Percentiles rank a stretch among this genome's conserved stretches.
Evolutionary conservation across 2,888 invertebrate species (phyloP).

Genomic region (Leucoptera coffeella): DNA sequence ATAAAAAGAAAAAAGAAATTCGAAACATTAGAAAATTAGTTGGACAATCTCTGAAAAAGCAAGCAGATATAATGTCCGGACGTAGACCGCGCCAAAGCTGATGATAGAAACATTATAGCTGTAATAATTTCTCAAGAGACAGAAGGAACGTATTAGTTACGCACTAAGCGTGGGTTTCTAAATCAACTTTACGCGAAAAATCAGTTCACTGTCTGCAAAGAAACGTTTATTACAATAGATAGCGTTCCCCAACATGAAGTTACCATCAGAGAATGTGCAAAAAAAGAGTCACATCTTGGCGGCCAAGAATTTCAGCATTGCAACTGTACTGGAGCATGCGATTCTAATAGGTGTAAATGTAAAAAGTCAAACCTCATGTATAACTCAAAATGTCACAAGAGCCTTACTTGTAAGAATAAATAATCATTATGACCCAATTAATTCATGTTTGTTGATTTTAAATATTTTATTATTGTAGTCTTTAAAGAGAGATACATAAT

Average conservation of each 20-base stretch:
- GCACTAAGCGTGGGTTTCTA: conserved; percentile 1
- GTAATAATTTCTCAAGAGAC: too few relatives aligned
- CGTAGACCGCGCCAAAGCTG: too few relatives aligned
- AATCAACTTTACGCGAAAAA: conserved; percentile 5
- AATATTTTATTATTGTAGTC: neutral
- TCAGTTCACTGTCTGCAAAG: conserved; percentile 5
- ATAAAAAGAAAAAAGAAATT: neutral
- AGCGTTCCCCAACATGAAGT: neutral
- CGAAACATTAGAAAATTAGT: too few relatives aligned
- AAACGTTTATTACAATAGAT: conserved; percentile 2
- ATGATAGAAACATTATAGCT: too few relatives aligned
- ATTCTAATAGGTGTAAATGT: conserved; percentile 4
- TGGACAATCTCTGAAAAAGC: too few relatives aligned
- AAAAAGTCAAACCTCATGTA: conserved; percentile 3
- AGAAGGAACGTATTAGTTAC: neutral
- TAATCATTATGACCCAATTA: neutral
- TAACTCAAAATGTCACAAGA: conserved; percentile 1
- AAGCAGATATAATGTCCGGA: too few relatives aligned
- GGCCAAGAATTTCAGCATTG: conserved; percentile 6
- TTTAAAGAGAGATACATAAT: too few relatives aligned
- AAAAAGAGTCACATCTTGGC: conserved; percentile 5
- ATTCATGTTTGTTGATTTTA: neutral
- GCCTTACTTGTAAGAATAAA: conserved; percentile 2
- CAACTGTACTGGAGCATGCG: conserved; percentile 5
- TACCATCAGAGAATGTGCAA: conserved; percentile 3